These are phyloP conservation scores for Aphelinus certus DNA, from an alignment of 1,140 invertebrate genomes.

Conservation along the genomic window DNA sequence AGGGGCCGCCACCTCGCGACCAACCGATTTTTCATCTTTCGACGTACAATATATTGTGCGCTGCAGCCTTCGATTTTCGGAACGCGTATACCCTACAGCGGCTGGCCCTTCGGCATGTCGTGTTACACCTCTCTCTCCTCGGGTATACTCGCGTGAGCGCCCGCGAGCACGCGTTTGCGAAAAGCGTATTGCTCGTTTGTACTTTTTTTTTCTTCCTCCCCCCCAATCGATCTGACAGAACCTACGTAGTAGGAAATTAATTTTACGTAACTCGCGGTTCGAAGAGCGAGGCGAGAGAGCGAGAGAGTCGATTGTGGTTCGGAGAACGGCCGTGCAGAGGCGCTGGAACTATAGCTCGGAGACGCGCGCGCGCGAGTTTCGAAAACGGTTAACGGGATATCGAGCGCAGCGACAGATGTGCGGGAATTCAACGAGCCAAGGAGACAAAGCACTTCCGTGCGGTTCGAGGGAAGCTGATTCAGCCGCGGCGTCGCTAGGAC, in stretches of 20 bases:
- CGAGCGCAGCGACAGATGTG: not conserved
- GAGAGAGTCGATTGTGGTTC: not conserved
- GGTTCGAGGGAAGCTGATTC: not conserved
- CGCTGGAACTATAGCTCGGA: not conserved
- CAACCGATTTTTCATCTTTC: too few relatives aligned
- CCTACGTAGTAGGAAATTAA: not conserved
- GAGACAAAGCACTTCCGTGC: constrained; percentile 18
- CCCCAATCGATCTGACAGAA: too few relatives aligned
- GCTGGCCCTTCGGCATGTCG: too few relatives aligned
- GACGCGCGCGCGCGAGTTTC: constrained; percentile 11
- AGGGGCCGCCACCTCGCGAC: constrained; percentile 2
- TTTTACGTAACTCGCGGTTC: constrained; percentile 6
- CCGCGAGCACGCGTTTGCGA: not conserved
- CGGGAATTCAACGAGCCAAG: not conserved
- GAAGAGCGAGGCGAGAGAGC: not conserved
- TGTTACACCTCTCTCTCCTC: too few relatives aligned
- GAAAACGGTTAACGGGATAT: not conserved
- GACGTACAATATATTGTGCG: too few relatives aligned
- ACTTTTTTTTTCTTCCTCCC: not conserved
- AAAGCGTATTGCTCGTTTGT: not conserved
- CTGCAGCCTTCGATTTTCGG: too few relatives aligned
- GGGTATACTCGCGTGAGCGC: not conserved
- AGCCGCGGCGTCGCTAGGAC: too few relatives aligned
- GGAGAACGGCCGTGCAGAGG: not conserved
- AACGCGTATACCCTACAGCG: too few relatives aligned